These are phyloP conservation scores for Iguana delicatissima DNA, from an alignment of 2,797 vertebrate genomes.

Conservation along the genomic window DNA sequence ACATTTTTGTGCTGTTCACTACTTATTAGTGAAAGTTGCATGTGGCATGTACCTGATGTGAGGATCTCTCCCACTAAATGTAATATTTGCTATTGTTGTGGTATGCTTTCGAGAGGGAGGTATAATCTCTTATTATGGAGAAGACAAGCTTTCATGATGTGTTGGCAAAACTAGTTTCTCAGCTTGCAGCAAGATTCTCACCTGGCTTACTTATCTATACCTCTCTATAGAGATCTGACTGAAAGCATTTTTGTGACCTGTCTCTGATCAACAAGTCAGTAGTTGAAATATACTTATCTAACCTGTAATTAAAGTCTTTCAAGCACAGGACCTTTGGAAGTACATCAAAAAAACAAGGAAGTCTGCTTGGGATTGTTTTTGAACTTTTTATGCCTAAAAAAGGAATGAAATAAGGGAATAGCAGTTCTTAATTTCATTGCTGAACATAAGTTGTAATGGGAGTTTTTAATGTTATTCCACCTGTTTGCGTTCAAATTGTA, in stretches of 20 bases:
- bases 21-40: not conserved
- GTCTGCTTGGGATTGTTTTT: not conserved
- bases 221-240: not conserved
- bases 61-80: not conserved
- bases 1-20: not conserved
- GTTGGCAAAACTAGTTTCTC: not conserved
- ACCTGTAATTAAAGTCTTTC: constrained; percentile 1
- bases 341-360: not conserved
- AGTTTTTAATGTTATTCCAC: not conserved
- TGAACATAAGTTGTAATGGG: not conserved
- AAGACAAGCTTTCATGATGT: not conserved
- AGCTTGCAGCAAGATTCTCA: not conserved
- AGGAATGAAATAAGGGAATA: not conserved
- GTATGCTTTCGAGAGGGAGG: too few species aligned
- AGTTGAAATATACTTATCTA: not conserved
- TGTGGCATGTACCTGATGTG: not conserved
- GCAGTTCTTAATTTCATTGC: not conserved
- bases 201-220: not conserved
- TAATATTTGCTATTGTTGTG: not conserved
- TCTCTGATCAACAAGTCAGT: not conserved
- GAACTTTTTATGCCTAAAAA: not conserved
- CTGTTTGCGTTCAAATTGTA: not conserved
- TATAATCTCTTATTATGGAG: not conserved
- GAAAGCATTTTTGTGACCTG: not conserved
- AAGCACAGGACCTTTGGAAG: not conserved